Evolutionary conservation across 2,888 invertebrate species (phyloP), one percentile per base, ranked within the genome.

Genomic region (Pseudanteris insignis): DNA sequence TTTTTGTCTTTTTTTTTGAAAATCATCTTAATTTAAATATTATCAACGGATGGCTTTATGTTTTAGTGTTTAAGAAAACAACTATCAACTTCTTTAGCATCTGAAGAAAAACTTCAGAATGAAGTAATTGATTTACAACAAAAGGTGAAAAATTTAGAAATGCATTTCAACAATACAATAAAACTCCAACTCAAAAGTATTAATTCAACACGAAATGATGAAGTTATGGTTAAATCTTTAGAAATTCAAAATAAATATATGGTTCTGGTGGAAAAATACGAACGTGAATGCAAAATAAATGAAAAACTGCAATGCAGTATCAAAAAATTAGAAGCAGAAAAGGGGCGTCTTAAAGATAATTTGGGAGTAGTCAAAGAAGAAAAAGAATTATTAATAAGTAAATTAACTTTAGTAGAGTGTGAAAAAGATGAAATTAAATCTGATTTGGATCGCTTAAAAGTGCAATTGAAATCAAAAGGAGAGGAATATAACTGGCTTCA

Each of bases 21-120:
- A n/a, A n/a, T n/a, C n/a, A n/a, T n/a, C n/a, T n/a, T n/a, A n/a
- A n/a, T n/a, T n/a, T n/a, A n/a, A n/a, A n/a, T n/a, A n/a, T n/a
- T n/a, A n/a, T n/a, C n/a, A n/a, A n/a, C n/a, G n/a, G n/a, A n/a
- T n/a, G n/a, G n/a, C n/a, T n/a, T n/a, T n/a, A 18, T 18, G 6
- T 33, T 46, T 32, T 36, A 72, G 67, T 68, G 69, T 63, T 28
- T 81, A 29, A 72, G 79, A 34, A 67, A 70, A 14, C 74, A 78
- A 33, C 54, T 91, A 2, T 88, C 90, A 65, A 83, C 84, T 0
- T 85, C 87, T 0, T 80, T 89, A 73, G 84, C 86, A 30, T 84
- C 85, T 1, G 89, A 90, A 69, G 82, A 85, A 26, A 85, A 87
- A 65, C 77, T 88, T 24, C 86, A 87, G 65, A 84, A 84, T 38